Evolutionary conservation across 1,140 invertebrate species (phyloP), one percentile per base, ranked within the genome.

Genomic region (Antheraea mylitta): DNA sequence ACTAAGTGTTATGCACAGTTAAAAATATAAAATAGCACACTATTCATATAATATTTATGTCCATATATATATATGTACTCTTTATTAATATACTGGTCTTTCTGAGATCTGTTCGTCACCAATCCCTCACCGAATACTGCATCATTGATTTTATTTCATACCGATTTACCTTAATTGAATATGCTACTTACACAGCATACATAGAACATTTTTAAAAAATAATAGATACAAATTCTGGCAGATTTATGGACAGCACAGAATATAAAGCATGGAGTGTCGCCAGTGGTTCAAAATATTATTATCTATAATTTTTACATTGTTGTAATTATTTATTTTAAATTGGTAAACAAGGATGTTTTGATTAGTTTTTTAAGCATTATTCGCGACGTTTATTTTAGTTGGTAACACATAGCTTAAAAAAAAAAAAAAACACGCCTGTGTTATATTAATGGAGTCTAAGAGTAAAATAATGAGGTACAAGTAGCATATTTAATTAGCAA

Each of bases 31-130:
- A 77, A 74, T 77, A 79, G 80, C 75, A 78, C 78, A 67, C 77
- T 81, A 78, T 74, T 13, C 30, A 58, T 71, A 74, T 69, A 66
- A 73, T 74, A 75, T 66, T 22, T 37, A 37, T 16, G 66, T 75
- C 66, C 74, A 71, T 70, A 69, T 77, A 61, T 48, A 72, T 73
- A 63, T 75, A 75, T 71, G 11, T n/a, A 71, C 72, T 70, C 18
- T 74, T 73, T 75, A 69, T 71, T 70, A 76, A 80, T 85, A 90
- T 90, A 90, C 86, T 89, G 88, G 86, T 90, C 86, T 70, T 83
- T 86, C 78, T 89, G 88, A 90, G 88, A 90, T 90, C 88, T 85
- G 79, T 77, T 72, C 76, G 72, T 79, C 75, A 76, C 76, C 75
- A 81, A 72, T 81, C 82, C 80, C 80, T 79, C 81, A 81, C 68